Evolutionary conservation across 1,140 invertebrate species (phyloP).

Genomic region (Atopsyche davidsoni): DNA sequence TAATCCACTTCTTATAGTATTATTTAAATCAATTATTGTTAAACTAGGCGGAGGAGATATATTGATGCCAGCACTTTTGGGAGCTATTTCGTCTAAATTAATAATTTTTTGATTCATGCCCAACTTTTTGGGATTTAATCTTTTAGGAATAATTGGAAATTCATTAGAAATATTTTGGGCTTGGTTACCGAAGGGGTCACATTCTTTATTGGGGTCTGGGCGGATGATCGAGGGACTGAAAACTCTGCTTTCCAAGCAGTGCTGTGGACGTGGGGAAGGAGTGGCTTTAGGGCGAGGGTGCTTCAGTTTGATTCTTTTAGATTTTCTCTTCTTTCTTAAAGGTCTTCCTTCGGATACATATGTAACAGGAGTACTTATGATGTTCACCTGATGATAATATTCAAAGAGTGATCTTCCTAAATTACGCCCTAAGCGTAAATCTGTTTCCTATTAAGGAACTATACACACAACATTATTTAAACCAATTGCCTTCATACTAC

Average conservation of each 20-base stretch:
- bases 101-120: constrained; percentile 12
- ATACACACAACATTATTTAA: too few relatives aligned
- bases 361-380: constrained; percentile 18
- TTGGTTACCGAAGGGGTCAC: neutral
- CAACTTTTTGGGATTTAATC: constrained; percentile 13
- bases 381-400: constrained; percentile 27
- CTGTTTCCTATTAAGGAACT: constrained; percentile 10
- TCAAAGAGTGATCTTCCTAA: constrained; percentile 26
- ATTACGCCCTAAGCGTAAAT: constrained; percentile 27
- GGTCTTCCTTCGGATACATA: constrained; percentile 15
- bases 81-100: constrained; percentile 12
- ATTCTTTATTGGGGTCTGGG: constrained; percentile 10
- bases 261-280: constrained; percentile 9
- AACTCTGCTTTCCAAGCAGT: constrained; percentile 20
- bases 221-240: constrained; percentile 23
- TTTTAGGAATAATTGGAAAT: constrained; percentile 16
- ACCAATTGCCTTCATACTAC: too few relatives aligned
- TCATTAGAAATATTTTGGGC: constrained; percentile 11
- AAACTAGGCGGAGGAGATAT: constrained; percentile 23
- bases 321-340: constrained; percentile 12
- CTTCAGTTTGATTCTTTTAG: constrained; percentile 18
- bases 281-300: constrained; percentile 17
- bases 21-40: constrained; percentile 28
- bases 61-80: constrained; percentile 6
- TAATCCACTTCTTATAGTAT: constrained; percentile 26